Base-by-base conservation (phyloP, 1,140 invertebrate species). In the Euwallacea fornicatus region DNA sequence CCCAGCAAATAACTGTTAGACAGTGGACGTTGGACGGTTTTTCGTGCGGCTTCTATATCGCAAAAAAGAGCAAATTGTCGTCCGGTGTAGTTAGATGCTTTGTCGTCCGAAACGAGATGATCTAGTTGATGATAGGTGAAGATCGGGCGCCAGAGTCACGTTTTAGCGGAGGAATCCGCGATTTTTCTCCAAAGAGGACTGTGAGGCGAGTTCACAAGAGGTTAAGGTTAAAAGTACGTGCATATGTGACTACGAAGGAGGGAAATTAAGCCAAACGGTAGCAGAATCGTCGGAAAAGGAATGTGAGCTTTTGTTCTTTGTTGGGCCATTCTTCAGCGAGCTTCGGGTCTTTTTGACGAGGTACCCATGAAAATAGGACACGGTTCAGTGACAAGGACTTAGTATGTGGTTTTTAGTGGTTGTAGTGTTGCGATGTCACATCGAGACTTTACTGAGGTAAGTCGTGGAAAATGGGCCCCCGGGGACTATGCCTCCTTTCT, bases 401-500 rank as follows among this genome's bases (percentile, higher is more conserved):
- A 44, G 67, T 68, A 72, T 72, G 71, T 50, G 69, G 68, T 53
- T 33, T 62, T 42, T 42, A 66, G 13, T 42, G 50, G 16, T 43
- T 47, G 11, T 43, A 53, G 69, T 73, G 64, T 43, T 71, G 44
- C 41, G 42, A 80, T 80, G 79, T 80, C 78, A n/a, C 79, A 81
- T 74, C 74, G 79, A 64, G 78, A 81, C 76, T 81, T 80, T 77
- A 80, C 80, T 46, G 79, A 80, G 76, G 80, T 80, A 72, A 61
- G 74, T 69, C 43, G 41, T 8, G 10, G 16, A 33, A 33, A 2
- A 33, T 33, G 21, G 21, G 21, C 21, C 21, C 4, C 21, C 21
- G 21, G 21, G 21, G 21, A 33, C 21, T 4, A 33, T 33, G 21
- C 21, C 21, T 1, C 21, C 21, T 33, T 33, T 33, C 21, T 33